phyloP scores from a whole-genome alignment of 2,888 invertebrate species.

The Chelonus formosanus region DNA sequence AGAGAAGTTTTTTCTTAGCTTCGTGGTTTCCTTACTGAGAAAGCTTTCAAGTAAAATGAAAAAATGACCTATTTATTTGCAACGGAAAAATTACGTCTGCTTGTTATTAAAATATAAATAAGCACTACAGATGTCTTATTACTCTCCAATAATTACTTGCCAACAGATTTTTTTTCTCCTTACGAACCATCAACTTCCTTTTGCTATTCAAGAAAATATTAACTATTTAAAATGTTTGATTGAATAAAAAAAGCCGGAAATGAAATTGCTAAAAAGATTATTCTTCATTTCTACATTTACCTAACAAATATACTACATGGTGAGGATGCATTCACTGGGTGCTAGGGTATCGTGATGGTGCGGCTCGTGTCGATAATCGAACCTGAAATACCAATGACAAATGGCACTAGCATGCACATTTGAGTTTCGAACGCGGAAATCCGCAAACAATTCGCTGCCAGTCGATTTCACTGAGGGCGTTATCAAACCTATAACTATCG shows the following conservation, averaged over 20 bases:
- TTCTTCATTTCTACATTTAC: too few relatives aligned
- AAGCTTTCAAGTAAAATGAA: background rate
- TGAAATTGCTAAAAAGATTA: too few relatives aligned
- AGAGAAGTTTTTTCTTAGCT: background rate
- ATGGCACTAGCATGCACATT: slow-evolving; percentile 35
- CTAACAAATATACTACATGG: too few relatives aligned
- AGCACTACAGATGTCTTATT: background rate
- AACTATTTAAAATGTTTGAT: too few relatives aligned
- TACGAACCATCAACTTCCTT: too few relatives aligned
- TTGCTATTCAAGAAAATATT: too few relatives aligned
- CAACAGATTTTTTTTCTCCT: too few relatives aligned
- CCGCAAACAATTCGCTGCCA: slow-evolving; percentile 43
- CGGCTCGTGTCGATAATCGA: slow-evolving; percentile 37
- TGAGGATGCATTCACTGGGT: too few relatives aligned
- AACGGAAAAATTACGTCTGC: background rate
- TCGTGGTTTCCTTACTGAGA: background rate
- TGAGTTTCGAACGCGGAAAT: slow-evolving; percentile 39
- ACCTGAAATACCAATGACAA: slow-evolving; percentile 40
- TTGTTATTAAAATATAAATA: background rate
- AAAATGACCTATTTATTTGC: background rate
- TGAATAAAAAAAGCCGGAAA: too few relatives aligned
- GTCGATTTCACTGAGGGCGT: slow-evolving; percentile 40
- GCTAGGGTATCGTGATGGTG: slow-evolving; percentile 36
- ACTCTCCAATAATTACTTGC: too few relatives aligned
- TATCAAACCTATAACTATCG: slow-evolving; percentile 25